Evolutionary conservation across 2,113 vertebrate species (phyloP).

Genomic region (Podarcis muralis): DNA sequence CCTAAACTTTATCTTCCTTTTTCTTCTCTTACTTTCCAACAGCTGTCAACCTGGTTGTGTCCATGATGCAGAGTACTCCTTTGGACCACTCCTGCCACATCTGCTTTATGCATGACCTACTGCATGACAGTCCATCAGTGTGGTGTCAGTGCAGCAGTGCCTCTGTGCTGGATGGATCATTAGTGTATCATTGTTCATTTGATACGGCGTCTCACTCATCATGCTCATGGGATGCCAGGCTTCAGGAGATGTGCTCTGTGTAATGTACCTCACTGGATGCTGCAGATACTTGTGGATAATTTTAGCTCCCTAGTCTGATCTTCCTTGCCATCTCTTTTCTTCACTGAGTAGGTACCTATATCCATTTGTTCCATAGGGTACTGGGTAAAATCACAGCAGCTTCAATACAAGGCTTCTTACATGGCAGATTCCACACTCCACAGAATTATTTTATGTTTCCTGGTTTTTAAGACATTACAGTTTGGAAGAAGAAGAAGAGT

Average conservation of each 20-base stretch:
- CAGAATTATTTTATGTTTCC: not conserved
- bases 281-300: not conserved
- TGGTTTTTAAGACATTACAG: too few species aligned
- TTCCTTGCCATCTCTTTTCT: fast-evolving
- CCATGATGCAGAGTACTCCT: not conserved
- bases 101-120: not conserved
- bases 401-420: not conserved
- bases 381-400: fast-evolving
- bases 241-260: fast-evolving
- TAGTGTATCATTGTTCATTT: not conserved
- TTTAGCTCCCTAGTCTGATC: not conserved
- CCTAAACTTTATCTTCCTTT: not conserved
- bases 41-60: not conserved
- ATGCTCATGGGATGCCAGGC: not conserved
- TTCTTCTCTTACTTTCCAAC: not conserved
- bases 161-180: not conserved
- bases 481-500: too few species aligned
- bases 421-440: not conserved
- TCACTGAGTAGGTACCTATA: fast-evolving
- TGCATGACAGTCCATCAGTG: not conserved
- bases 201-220: not conserved
- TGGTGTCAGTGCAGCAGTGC: not conserved
- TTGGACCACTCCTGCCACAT: not conserved
- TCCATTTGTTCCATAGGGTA: fast-evolving
- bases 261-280: not conserved